Conservation (phyloP, 2,888 invertebrate species). For the Ochlodes sylvanus region DNA sequence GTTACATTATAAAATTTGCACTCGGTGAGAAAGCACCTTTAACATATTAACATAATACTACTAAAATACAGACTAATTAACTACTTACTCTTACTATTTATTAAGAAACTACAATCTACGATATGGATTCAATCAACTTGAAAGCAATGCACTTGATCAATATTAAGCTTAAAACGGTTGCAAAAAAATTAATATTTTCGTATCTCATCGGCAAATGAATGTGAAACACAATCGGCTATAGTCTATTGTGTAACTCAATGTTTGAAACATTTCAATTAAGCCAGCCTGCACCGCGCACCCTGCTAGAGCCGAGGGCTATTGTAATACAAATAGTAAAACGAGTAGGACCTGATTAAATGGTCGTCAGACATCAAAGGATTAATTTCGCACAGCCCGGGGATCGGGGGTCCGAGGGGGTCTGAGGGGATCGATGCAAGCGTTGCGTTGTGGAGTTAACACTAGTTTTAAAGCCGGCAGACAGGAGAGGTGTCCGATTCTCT, state of each 20-base stretch:
- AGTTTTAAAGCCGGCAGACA: neutral
- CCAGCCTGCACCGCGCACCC: too few relatives aligned
- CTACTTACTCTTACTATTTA: constrained; percentile 22
- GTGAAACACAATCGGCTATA: neutral
- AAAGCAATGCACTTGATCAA: constrained; percentile 62
- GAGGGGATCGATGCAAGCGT: neutral
- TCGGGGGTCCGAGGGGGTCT: neutral
- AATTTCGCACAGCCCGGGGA: constrained; percentile 6
- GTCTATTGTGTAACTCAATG: neutral
- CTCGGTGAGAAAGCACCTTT: too few relatives aligned
- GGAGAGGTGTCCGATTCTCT: neutral
- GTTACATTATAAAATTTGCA: too few relatives aligned
- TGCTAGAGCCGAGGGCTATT: neutral
- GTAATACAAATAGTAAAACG: neutral
- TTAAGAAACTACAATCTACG: constrained; percentile 59
- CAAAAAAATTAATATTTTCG: neutral
- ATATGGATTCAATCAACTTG: constrained; percentile 67
- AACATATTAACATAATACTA: too few relatives aligned
- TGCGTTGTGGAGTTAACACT: too few relatives aligned
- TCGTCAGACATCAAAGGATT: constrained; percentile 6
- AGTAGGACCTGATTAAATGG: constrained; percentile 6
- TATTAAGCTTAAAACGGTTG: constrained; percentile 3
- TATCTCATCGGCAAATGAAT: too few relatives aligned
- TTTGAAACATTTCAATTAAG: constrained; percentile 1
- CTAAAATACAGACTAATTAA: constrained; percentile 5